These are phyloP conservation scores for Epinotia bilunana DNA, from an alignment of 2,888 invertebrate species.

Conservation along the genomic window DNA sequence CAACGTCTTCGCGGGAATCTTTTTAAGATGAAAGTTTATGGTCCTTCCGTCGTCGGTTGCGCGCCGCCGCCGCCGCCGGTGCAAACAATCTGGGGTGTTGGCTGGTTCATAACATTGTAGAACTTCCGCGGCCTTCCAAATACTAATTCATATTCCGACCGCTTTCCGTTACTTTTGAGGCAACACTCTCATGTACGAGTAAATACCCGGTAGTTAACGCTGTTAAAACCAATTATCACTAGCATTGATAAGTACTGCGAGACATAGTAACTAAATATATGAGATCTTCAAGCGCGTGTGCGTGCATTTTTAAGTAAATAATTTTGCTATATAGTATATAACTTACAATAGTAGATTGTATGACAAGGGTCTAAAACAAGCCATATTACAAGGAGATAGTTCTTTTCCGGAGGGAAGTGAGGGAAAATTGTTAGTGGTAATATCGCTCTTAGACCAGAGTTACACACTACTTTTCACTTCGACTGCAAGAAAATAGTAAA, in stretches of 20 bases:
- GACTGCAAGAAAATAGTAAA: too few species aligned
- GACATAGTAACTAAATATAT: not conserved
- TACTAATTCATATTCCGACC: constrained; percentile 54
- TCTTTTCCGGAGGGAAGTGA: too few species aligned
- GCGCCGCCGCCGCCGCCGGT: constrained; percentile 56
- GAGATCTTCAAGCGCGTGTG: not conserved
- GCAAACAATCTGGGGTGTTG: constrained; percentile 69
- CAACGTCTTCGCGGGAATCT: constrained; percentile 56
- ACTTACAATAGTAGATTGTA: too few species aligned
- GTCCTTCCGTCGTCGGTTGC: constrained; percentile 59
- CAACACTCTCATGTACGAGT: constrained; percentile 32
- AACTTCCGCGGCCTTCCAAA: constrained; percentile 63
- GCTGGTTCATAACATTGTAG: constrained; percentile 65
- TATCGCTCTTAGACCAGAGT: too few species aligned
- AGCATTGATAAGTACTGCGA: constrained; percentile 2
- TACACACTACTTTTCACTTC: too few species aligned
- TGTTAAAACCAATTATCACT: constrained; percentile 30
- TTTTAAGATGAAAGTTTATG: constrained; percentile 68
- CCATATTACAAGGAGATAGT: too few species aligned
- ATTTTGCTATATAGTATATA: not conserved
- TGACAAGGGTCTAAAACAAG: too few species aligned
- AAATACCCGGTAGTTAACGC: constrained; percentile 28
- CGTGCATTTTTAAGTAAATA: not conserved
- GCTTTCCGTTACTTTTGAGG: constrained; percentile 31
- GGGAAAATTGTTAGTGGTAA: too few species aligned